phyloP scores from a whole-genome alignment of 2,888 invertebrate genomes.

The Notodonta ziczac region DNA sequence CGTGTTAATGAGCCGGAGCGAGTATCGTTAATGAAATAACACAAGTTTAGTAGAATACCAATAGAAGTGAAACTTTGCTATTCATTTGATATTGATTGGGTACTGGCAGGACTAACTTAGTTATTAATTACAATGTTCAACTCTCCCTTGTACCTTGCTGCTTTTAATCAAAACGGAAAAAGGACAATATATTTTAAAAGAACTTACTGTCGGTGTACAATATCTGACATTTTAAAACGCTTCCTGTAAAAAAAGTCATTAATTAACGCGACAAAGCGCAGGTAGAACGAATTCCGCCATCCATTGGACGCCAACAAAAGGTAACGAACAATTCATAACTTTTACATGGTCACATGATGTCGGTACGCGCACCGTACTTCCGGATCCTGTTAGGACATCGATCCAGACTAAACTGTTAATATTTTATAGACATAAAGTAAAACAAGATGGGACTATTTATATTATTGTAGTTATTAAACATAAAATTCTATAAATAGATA shows the following conservation, averaged over 20 bases:
- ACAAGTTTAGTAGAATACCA: not conserved
- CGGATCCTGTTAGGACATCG: not conserved
- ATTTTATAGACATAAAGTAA: too few relatives aligned
- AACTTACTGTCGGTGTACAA: not conserved
- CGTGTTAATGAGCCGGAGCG: not conserved
- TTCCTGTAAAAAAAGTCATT: not conserved
- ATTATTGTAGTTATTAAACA: too few relatives aligned
- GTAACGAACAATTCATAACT: slow-evolving; percentile 37
- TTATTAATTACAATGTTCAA: not conserved
- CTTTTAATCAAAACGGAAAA: too few relatives aligned
- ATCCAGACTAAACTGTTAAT: not conserved
- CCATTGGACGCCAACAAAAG: slow-evolving; percentile 23
- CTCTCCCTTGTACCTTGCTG: too few relatives aligned
- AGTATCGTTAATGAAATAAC: not conserved
- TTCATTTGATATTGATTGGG: not conserved
- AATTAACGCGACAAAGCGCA: slow-evolving; percentile 17
- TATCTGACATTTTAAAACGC: not conserved
- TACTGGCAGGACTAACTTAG: not conserved
- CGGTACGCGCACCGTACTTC: not conserved
- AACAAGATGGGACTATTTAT: too few relatives aligned
- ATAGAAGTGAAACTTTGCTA: not conserved
- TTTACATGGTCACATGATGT: slow-evolving; percentile 14
- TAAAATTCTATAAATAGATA: too few relatives aligned
- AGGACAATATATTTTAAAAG: too few relatives aligned
- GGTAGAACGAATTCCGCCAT: slow-evolving; percentile 31